Base-by-base conservation (phyloP, 2,888 invertebrate genomes). In the Saturnia japonica region DNA sequence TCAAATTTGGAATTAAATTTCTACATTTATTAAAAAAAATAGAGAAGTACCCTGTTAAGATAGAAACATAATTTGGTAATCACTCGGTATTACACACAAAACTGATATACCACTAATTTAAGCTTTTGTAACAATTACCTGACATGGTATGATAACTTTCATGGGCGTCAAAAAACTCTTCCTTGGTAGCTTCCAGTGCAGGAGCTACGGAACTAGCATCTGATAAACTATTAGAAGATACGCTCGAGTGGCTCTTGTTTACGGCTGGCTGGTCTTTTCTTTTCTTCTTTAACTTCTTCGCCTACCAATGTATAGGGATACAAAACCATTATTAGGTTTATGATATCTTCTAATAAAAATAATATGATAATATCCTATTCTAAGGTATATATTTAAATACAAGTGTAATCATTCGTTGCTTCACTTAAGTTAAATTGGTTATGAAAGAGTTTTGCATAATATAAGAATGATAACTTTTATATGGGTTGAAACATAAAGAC, bases 141-240 rank as follows among this genome's bases (percentile, higher is more conserved):
- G 85, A 70, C 25, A 89, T 71, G n/a, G 77, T 82, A 71, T 89
- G 85, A 70, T 83, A 88, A 75, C 90, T 91, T 66, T 85, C 90
- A 72, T 80, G 85, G 0, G 91, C 91, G 73, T 92, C 91, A 74
- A 85, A 91, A 71, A 88, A 91, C 72, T 89, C 82, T 70, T 92
- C 91, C 62, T 81, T 85, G 2, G 73, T 72, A 0, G 77, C 76
- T 42, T 83, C 81, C 0, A 77, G 34, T 0, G 75, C 68, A 22
- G 78, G 67, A 0, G 62, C 67, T 6, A 80, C 69, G 4, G 82
- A 79, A 51, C 74, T 78, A 0, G 72, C 73, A 3, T 82, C 86
- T 0, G 88, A 86, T 0, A 75, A 67, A 47, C 80, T 85, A 25
- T 80, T 85, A 0, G 83, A 82, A 0, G 85, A 82, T 2, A 74